Evolutionary conservation across 2,888 invertebrate species (phyloP).

Genomic region (Tolmerus cingulatus): DNA sequence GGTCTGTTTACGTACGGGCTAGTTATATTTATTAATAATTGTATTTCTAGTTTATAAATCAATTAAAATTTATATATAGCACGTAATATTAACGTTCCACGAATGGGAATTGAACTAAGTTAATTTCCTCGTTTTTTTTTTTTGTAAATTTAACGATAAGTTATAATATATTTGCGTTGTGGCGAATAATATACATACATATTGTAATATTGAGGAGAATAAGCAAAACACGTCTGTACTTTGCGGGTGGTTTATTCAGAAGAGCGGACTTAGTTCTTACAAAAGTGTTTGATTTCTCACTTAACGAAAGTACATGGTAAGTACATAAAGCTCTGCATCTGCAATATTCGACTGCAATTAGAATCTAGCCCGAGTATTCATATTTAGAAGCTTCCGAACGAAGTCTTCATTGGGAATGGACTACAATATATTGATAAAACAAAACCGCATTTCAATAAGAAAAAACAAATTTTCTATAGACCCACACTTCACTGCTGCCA

Average conservation of each 20-base stretch:
- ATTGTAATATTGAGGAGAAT: too few species aligned
- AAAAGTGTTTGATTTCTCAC: too few species aligned
- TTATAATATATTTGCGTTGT: neutral
- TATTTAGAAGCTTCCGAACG: too few species aligned
- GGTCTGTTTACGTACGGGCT: too few species aligned
- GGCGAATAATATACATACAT: neutral
- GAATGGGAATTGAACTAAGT: neutral
- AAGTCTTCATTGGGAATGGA: too few species aligned
- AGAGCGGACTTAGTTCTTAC: too few species aligned
- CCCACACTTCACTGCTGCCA: neutral
- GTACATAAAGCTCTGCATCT: too few species aligned
- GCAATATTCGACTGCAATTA: too few species aligned
- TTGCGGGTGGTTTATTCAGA: too few species aligned
- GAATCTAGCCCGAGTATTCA: too few species aligned
- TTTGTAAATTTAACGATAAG: neutral
- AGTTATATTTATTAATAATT: neutral
- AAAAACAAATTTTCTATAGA: neutral
- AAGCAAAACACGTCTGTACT: too few species aligned
- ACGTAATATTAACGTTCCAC: neutral
- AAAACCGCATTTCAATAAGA: neutral
- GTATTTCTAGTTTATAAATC: neutral
- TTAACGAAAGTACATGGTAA: too few species aligned
- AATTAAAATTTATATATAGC: neutral
- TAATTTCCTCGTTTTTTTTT: neutral
- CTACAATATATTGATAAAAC: neutral